These are phyloP conservation scores for Synergus laeviventris DNA, from an alignment of 2,888 invertebrate genomes.

Conservation along the genomic window DNA sequence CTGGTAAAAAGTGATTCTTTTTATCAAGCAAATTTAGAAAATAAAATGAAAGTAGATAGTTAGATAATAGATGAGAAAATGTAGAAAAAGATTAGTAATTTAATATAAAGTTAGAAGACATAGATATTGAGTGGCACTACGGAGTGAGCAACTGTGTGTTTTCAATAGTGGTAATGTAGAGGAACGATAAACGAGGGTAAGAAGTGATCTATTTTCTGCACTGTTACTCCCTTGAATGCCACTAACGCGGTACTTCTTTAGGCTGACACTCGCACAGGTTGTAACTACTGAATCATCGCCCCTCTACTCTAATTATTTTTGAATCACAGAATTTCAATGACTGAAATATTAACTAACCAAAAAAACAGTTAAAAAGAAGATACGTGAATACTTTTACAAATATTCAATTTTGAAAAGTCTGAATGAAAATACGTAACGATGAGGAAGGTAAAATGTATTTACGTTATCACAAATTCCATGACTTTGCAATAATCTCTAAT, in stretches of 20 bases:
- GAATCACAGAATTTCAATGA: too few species aligned
- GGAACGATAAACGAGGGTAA: constrained; percentile 16
- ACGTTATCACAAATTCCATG: background rate
- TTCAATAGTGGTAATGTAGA: constrained; percentile 1
- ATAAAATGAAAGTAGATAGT: background rate
- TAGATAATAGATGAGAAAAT: background rate
- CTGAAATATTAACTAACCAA: too few species aligned
- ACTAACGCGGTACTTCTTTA: constrained; percentile 25
- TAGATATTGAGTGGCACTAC: background rate
- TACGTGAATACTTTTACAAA: too few species aligned
- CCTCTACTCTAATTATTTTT: background rate
- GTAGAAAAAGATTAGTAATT: background rate
- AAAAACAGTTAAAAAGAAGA: background rate
- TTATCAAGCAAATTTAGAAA: background rate
- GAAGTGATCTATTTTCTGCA: constrained; percentile 38
- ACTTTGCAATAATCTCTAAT: background rate
- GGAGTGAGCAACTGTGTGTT: background rate
- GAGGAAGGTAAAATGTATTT: background rate
- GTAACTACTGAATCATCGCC: constrained; percentile 14
- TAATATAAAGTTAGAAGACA: background rate
- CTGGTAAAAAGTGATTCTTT: background rate
- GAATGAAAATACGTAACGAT: background rate
- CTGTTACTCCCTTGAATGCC: constrained; percentile 18
- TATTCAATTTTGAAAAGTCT: background rate
- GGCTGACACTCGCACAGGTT: constrained; percentile 5